These are phyloP conservation scores for Trissolcus basalis DNA, from an alignment of 1,140 invertebrate species.

Conservation along the genomic window DNA sequence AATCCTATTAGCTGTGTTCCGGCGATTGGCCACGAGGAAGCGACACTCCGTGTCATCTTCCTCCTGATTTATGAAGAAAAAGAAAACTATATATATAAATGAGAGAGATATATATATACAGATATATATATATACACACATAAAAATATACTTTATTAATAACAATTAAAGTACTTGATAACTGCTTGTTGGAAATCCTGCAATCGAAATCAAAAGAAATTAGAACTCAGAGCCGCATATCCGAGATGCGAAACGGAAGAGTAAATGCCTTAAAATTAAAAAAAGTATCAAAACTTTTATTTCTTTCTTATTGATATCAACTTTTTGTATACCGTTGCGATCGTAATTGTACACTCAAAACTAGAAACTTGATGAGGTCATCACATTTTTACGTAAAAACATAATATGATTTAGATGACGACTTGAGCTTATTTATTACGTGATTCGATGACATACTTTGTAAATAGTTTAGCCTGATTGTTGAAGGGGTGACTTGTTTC, in stretches of 20 bases:
- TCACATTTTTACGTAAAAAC: slow-evolving; percentile 25
- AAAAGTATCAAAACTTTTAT: background rate
- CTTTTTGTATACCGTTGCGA: slow-evolving; percentile 21
- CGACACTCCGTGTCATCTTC: too few relatives aligned
- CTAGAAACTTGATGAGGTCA: slow-evolving; percentile 16
- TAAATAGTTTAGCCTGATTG: slow-evolving; percentile 64
- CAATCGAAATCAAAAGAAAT: too few relatives aligned
- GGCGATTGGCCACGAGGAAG: too few relatives aligned
- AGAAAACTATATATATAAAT: too few relatives aligned
- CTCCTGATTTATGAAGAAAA: too few relatives aligned
- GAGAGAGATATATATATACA: slow-evolving; percentile 4
- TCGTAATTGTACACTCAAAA: slow-evolving; percentile 19
- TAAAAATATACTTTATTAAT: background rate
- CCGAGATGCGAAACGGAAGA: too few relatives aligned
- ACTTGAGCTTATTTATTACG: slow-evolving; percentile 74
- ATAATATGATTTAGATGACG: slow-evolving; percentile 54
- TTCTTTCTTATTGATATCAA: background rate
- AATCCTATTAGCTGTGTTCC: background rate
- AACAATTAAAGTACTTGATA: too few relatives aligned
- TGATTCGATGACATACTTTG: slow-evolving; percentile 66
- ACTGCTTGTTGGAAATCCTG: too few relatives aligned
- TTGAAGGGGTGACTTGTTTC: slow-evolving; percentile 10
- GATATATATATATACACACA: slow-evolving; percentile 20
- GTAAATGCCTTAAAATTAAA: too few relatives aligned
- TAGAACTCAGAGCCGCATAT: too few relatives aligned